phyloP scores from a whole-genome alignment of 2,113 vertebrate species.

The Clarias magur region DNA sequence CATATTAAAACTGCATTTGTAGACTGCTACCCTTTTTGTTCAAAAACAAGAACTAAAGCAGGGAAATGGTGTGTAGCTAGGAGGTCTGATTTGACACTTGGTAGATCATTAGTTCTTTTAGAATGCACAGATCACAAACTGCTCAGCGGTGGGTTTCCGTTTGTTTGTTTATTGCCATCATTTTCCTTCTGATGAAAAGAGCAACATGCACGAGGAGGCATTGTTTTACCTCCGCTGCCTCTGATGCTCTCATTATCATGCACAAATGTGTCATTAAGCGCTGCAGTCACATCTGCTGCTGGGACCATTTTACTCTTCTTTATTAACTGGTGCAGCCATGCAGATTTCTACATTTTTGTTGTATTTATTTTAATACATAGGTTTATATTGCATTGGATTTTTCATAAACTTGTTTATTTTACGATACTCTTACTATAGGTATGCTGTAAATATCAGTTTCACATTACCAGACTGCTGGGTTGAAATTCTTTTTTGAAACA shows the following conservation, averaged over 20 bases:
- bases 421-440: background rate
- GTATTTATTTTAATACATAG: background rate
- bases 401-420: background rate
- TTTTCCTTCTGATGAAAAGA: background rate
- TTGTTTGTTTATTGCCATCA: conserved; percentile 22
- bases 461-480: background rate
- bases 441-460: background rate
- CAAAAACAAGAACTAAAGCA: background rate
- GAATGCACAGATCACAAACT: background rate
- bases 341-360: background rate
- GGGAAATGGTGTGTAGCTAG: background rate
- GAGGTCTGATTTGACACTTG: background rate
- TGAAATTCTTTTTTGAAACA: background rate
- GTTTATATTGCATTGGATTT: background rate
- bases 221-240: background rate
- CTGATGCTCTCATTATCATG: conserved; percentile 17
- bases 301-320: background rate
- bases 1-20: background rate
- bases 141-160: background rate
- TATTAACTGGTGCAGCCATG: conserved; percentile 4
- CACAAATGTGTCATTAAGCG: conserved; percentile 13
- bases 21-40: background rate
- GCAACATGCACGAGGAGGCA: background rate
- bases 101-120: background rate
- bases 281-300: conserved; percentile 36